phyloP scores from a whole-genome alignment of 2,113 vertebrate genomes.

The Pluvialis apricaria region DNA sequence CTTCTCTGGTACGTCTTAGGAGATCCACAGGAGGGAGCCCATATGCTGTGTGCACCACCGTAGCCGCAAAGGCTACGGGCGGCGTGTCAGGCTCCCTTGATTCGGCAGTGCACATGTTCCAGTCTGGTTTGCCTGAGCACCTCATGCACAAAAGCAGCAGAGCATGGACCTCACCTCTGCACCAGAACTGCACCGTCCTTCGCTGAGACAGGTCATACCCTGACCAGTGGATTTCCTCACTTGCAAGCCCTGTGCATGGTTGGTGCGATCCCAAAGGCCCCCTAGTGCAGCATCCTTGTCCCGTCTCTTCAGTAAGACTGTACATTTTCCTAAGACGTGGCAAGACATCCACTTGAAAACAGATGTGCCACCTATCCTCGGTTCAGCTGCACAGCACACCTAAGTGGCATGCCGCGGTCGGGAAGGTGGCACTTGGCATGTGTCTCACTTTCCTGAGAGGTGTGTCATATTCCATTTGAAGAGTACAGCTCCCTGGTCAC shows the following conservation, averaged over 20 bases:
- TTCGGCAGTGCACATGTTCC: neutral
- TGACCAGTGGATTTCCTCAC: neutral
- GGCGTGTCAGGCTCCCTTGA: neutral
- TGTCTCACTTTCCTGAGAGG: neutral
- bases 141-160: neutral
- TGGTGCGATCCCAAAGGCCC: neutral
- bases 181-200: neutral
- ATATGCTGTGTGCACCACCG: neutral
- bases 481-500: neutral
- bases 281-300: neutral
- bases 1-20: neutral
- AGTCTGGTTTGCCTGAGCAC: neutral
- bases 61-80: neutral
- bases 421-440: neutral
- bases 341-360: neutral
- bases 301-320: neutral
- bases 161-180: neutral
- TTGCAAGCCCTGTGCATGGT: neutral
- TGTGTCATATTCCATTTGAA: neutral
- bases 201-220: neutral
- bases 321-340: neutral
- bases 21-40: conserved; percentile 44
- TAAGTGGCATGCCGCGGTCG: neutral
- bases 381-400: neutral
- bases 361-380: neutral